Conservation (phyloP, 2,797 vertebrate species). For the Choloepus didactylus region DNA sequence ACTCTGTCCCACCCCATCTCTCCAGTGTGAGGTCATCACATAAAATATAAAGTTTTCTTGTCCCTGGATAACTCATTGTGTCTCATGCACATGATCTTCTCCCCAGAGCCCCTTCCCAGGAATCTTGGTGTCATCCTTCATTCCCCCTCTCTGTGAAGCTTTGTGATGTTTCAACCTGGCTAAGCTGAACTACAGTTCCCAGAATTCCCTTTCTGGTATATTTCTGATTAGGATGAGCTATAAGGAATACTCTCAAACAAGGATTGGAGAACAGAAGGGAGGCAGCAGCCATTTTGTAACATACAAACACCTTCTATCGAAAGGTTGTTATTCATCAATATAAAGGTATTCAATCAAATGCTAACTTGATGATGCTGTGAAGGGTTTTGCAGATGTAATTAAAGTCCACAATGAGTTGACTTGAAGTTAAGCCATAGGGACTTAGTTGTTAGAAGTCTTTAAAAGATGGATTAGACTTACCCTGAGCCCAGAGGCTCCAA, state of each 20-base stretch:
- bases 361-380: not conserved
- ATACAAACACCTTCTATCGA: not conserved
- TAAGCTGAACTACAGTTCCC: not conserved
- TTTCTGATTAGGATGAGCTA: not conserved
- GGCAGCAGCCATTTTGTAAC: not conserved
- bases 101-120: not conserved
- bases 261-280: not conserved
- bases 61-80: rapidly evolving
- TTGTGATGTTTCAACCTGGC: not conserved
- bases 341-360: not conserved
- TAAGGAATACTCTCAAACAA: not conserved
- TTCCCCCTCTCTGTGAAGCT: not conserved
- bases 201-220: not conserved
- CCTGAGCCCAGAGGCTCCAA: not conserved
- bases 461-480: not conserved
- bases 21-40: not conserved
- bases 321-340: no score
- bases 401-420: not conserved
- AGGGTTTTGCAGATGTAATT: not conserved
- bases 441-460: not conserved
- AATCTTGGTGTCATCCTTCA: not conserved
- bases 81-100: not conserved
- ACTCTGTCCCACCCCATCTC: not conserved
- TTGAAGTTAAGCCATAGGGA: not conserved
- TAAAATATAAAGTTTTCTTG: not conserved